Base-by-base conservation (phyloP, 2,113 vertebrate genomes). In the Prochilodus magdalenae region DNA sequence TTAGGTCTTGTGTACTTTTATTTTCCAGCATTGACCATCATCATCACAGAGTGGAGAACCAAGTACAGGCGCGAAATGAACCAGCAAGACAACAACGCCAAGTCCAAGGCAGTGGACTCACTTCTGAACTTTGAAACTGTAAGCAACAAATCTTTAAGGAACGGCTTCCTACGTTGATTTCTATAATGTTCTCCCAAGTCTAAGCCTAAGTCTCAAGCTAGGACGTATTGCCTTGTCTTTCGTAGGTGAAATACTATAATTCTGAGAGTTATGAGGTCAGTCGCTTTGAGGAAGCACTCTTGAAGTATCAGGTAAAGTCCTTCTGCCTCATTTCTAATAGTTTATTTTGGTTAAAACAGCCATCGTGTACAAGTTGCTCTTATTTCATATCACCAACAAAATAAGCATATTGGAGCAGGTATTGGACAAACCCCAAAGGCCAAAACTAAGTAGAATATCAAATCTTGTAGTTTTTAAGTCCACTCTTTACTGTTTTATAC, bases 111-210 rank as follows among this genome's bases (percentile, higher is more conserved):
- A 0, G 95, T 97, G 60, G 97, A 98, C 85, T 98, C 97, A 0
- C 94, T 98, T 75, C 95, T 98, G 40, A 98, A 97, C 92, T 98
- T 97, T 0, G 96, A 98, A 91, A 98, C 96, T 88, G 96, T 98
- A 95, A 73, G 57, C 6, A 5, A 30, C 20, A 70, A 57, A 47
- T n/a, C 10, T 20, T 29, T 26, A 29, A 29, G 18, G 53, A 29
- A 44, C 15, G 3, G 18, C 30, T 15, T 12, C 15, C 40, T 51
- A 14, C 11, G 22, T 67, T 40, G 59, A 44, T 13, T 24, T 65
- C 44, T 27, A 1, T n/a, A n/a, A 47, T 27, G 26, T 72, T 29
- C 27, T n/a, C 22, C 15, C 27, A 27, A 5, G 11, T 36, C 47
- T 66, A 20, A 59, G 16, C 10, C 12, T 26, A 0, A 30, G 4